Conservation (phyloP, 2,888 invertebrate genomes). For the Lordiphosa fenestrarum region DNA sequence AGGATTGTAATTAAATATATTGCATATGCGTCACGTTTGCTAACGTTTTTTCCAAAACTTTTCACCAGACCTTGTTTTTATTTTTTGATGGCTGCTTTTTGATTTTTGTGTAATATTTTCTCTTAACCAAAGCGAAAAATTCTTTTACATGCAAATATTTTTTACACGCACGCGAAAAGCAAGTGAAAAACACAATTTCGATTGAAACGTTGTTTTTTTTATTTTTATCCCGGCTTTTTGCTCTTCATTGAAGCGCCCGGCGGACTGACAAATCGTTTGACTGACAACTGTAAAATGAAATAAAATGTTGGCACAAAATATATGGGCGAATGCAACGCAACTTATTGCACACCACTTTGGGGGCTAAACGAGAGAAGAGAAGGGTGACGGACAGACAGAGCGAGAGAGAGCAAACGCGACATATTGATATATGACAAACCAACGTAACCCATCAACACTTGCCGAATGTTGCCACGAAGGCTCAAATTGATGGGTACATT, state of each 20-base stretch:
- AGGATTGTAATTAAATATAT: conserved; percentile 39
- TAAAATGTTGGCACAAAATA: conserved; percentile 33
- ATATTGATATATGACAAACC: conserved; percentile 65
- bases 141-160: conserved; percentile 49
- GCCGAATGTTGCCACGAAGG: conserved; percentile 17
- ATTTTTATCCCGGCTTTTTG: conserved; percentile 8
- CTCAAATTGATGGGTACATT: no score
- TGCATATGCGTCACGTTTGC: conserved; percentile 42
- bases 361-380: background rate
- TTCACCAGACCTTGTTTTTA: conserved; percentile 17
- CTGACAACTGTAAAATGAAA: conserved; percentile 49
- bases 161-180: conserved; percentile 19
- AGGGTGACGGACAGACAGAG: background rate
- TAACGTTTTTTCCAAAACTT: conserved; percentile 25
- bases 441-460: conserved; percentile 40
- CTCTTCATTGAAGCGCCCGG: conserved; percentile 48
- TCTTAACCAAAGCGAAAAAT: conserved; percentile 12
- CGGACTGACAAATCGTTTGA: conserved; percentile 56
- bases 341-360: conserved; percentile 19
- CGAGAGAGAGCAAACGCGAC: conserved; percentile 14
- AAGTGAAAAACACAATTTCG: conserved; percentile 27
- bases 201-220: conserved; percentile 50
- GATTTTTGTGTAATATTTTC: conserved; percentile 5
- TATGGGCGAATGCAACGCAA: conserved; percentile 39
- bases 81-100: background rate